Percentiles rank a stretch among this genome's conserved stretches.
These are phyloP conservation scores for Plagodis dolabraria DNA, from an alignment of 2,888 invertebrate species.

Conservation along the genomic window DNA sequence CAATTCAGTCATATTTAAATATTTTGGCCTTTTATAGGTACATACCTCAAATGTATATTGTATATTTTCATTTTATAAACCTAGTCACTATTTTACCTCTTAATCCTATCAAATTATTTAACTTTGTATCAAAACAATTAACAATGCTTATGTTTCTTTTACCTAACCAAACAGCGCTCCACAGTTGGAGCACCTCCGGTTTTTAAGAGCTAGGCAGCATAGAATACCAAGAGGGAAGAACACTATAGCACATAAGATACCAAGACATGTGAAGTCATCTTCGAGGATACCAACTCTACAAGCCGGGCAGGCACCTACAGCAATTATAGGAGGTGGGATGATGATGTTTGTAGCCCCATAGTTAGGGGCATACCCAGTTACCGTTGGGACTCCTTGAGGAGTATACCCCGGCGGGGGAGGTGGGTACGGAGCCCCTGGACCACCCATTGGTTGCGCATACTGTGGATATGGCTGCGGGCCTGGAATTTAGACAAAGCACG, in stretches of 20 bases:
- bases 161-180: slow-evolving; percentile 90
- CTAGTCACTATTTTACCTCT: slow-evolving; percentile 37
- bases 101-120: slow-evolving; percentile 45
- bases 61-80: slow-evolving; percentile 26
- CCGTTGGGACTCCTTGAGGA: slow-evolving; percentile 66
- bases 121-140: slow-evolving; percentile 41
- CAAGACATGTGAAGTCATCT: slow-evolving; percentile 94
- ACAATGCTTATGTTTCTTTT: slow-evolving; percentile 27
- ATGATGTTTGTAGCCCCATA: slow-evolving; percentile 87
- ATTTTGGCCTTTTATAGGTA: slow-evolving; percentile 9
- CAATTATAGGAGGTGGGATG: slow-evolving; percentile 90
- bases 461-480: slow-evolving; percentile 46
- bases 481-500: slow-evolving; percentile 37
- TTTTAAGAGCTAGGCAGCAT: slow-evolving; percentile 93
- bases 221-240: slow-evolving; percentile 95
- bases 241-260: slow-evolving; percentile 92
- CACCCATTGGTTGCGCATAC: slow-evolving; percentile 38
- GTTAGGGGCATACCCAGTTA: slow-evolving; percentile 81
- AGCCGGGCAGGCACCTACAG: slow-evolving; percentile 95
- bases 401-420: slow-evolving; percentile 85
- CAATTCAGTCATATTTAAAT: slow-evolving; percentile 8
- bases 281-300: slow-evolving; percentile 95
- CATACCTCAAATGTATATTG: background rate
- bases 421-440: slow-evolving; percentile 61
- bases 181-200: slow-evolving; percentile 94